Percentiles rank a stretch among this genome's conserved stretches.
These are phyloP conservation scores for Buceros bicornis DNA, from an alignment of 2,797 vertebrate species.

Conservation along the genomic window DNA sequence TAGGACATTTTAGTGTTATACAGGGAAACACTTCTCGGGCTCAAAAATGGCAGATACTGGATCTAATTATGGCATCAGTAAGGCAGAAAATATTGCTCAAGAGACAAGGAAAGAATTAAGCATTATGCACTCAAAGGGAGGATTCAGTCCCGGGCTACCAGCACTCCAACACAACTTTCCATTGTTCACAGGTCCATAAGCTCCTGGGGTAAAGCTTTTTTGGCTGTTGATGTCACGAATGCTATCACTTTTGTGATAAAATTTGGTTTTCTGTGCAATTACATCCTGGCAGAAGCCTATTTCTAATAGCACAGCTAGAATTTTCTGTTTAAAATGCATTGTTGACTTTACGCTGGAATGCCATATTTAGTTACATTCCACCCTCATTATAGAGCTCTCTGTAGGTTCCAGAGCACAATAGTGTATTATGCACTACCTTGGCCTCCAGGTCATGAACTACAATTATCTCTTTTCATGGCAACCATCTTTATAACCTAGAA, in stretches of 20 bases:
- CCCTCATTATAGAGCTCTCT: slow-evolving; percentile 67
- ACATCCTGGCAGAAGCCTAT: slow-evolving; percentile 70
- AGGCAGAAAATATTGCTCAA: slow-evolving; percentile 5
- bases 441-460: slow-evolving; percentile 59
- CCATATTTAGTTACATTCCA: slow-evolving; percentile 63
- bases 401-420: slow-evolving; percentile 72
- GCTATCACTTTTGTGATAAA: slow-evolving; percentile 57
- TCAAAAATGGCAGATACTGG: not conserved
- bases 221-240: slow-evolving; percentile 61
- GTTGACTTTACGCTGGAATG: slow-evolving; percentile 53
- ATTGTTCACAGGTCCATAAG: slow-evolving; percentile 72
- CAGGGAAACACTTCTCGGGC: not conserved
- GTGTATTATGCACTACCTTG: slow-evolving; percentile 65
- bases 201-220: slow-evolving; percentile 60
- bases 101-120: slow-evolving; percentile 56
- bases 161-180: slow-evolving; percentile 37
- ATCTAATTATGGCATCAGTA: not conserved
- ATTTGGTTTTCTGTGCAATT: slow-evolving; percentile 72
- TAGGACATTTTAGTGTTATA: not conserved
- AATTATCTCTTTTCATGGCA: slow-evolving; percentile 65
- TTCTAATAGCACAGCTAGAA: slow-evolving; percentile 66
- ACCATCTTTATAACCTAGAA: slow-evolving; percentile 65
- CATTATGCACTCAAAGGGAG: not conserved
- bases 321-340: slow-evolving; percentile 77
- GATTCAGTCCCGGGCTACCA: not conserved